Evolutionary conservation across 2,888 invertebrate genomes (phyloP), one percentile per base, ranked within the genome.

Genomic region (Cheilosia scutellata): DNA sequence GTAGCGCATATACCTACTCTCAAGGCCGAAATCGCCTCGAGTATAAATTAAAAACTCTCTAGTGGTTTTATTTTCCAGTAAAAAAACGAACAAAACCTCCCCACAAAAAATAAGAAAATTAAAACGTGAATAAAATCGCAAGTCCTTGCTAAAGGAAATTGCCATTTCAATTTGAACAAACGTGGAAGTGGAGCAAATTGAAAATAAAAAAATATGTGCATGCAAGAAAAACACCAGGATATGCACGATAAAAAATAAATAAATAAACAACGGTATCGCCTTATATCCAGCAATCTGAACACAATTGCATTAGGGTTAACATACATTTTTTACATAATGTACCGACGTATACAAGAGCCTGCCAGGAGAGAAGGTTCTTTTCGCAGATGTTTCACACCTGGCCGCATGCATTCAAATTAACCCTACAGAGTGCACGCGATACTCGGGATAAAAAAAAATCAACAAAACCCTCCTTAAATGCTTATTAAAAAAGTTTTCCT

Each of bases 381-480:
- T 75, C 75, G 79, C 84, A 84, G 84, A 84, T 84, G 84, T 75
- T 86, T 86, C 86, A 80, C 86, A 86, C 86, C 86, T 86, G 86
- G 86, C 86, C 71, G 86, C 76, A 66, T 86, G 86, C 66, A 86
- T 86, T 86, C 76, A 80, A 86, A 86, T 80, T 71, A 86, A 86
- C 75, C 86, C 86, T 75, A 84, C 70, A 27, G 37, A 37, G n/a
- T 63, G 58, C 74, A 74, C 80, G 72, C 72, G 66, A 74, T 80
- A 63, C 27, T 27, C 33, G 11, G 16, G 16, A 44, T 1, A n/a
- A 44, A 44, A 47, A 78, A 37, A 63, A 20, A 63, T 40, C 16
- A 20, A 53, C 37, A 33, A 20, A 68, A 66, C 72, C 57, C 57
- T 72, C 66, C 65, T 84, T 84, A 79, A 75, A 84, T 84, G 68